These are phyloP conservation scores for Torymus aiolomorphi DNA, from an alignment of 2,888 invertebrate genomes.

Conservation along the genomic window DNA sequence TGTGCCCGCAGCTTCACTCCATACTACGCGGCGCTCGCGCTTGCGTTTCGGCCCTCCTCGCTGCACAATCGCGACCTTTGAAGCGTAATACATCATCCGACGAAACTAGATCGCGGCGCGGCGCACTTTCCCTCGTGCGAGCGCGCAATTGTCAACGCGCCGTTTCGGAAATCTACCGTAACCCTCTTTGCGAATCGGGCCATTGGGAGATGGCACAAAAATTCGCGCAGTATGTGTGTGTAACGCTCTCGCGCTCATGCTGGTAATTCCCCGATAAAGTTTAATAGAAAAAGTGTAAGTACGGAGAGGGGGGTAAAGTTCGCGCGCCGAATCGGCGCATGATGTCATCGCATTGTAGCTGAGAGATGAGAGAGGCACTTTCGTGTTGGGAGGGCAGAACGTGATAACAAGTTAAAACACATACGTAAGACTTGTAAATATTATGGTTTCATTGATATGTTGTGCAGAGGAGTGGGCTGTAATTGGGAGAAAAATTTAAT, in stretches of 20 bases:
- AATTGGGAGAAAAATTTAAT: too few relatives aligned
- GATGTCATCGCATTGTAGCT: conserved; percentile 22
- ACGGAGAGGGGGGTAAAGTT: neutral
- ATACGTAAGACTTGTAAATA: conserved; percentile 6
- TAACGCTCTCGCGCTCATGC: too few relatives aligned
- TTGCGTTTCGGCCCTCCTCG: conserved; percentile 5
- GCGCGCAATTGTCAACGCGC: conserved; percentile 2
- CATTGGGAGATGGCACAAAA: neutral
- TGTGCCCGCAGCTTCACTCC: too few relatives aligned
- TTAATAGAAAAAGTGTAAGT: too few relatives aligned
- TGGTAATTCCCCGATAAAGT: conserved; percentile 3
- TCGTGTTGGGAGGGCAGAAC: neutral
- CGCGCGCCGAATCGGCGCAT: conserved; percentile 17
- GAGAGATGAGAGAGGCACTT: neutral
- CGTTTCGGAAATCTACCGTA: conserved; percentile 47
- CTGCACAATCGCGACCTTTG: conserved; percentile 50
- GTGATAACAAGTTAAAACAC: conserved; percentile 27
- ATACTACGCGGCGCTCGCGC: too few relatives aligned
- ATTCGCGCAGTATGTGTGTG: neutral
- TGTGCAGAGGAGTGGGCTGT: too few relatives aligned
- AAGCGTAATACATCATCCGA: conserved; percentile 41
- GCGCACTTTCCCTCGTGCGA: conserved; percentile 35
- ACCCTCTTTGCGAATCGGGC: neutral
- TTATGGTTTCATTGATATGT: neutral
- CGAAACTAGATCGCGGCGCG: conserved; percentile 56